Evolutionary conservation across 2,888 invertebrate genomes (phyloP).

Genomic region (Acrocera orbiculus): DNA sequence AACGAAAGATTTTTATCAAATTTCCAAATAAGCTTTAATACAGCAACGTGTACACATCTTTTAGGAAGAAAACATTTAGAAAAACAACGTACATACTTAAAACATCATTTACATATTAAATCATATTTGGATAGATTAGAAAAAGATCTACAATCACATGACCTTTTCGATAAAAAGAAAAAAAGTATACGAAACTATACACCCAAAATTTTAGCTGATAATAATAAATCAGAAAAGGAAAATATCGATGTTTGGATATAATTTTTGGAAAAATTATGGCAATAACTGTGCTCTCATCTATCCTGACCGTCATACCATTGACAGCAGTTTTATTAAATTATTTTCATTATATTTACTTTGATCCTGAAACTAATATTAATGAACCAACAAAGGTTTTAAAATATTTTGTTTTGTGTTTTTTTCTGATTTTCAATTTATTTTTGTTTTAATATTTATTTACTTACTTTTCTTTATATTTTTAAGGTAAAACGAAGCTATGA

Average conservation of each 20-base stretch:
- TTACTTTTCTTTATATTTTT: constrained; percentile 12
- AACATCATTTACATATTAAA: constrained; percentile 38
- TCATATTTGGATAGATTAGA: constrained; percentile 35
- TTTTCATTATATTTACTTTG: constrained; percentile 61
- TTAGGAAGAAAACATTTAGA: too few species aligned
- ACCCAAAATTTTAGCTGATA: constrained; percentile 46
- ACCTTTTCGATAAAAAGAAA: constrained; percentile 34
- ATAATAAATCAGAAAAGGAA: constrained; percentile 31
- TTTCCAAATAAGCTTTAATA: too few species aligned
- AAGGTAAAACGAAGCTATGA: constrained; percentile 66
- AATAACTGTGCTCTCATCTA: constrained; percentile 44
- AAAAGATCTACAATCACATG: constrained; percentile 32
- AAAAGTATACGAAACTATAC: constrained; percentile 52
- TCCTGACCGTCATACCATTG: constrained; percentile 61
- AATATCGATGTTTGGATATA: constrained; percentile 49
- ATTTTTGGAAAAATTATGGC: constrained; percentile 33
- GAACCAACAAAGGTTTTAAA: constrained; percentile 50
- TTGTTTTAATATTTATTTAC: neutral
- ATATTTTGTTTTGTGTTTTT: neutral
- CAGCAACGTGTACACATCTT: too few species aligned
- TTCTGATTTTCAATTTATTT: neutral
- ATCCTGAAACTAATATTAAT: constrained; percentile 63
- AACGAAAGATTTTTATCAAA: too few species aligned
- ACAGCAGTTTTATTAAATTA: constrained; percentile 64
- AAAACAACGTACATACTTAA: constrained; percentile 34